Evolutionary conservation across 2,888 invertebrate species (phyloP).

Genomic region (Nudaria mundana): DNA sequence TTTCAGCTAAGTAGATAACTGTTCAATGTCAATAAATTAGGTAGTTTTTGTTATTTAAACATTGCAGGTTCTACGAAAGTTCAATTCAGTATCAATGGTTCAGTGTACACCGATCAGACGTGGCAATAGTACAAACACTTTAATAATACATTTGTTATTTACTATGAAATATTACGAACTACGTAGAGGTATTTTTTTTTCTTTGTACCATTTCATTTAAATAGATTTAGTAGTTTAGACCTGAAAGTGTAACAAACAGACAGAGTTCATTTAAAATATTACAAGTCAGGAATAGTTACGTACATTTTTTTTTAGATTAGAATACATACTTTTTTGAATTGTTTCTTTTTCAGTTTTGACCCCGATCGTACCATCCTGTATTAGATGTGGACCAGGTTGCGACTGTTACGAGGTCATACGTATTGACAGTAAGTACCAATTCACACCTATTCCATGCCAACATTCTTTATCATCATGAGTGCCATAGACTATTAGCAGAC

Average conservation of each 20-base stretch:
- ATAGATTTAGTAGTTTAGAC: no score
- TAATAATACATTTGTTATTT: background rate
- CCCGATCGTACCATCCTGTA: conserved; percentile 24
- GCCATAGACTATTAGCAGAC: background rate
- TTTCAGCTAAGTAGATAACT: no score
- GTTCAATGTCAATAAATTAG: conserved; percentile 30
- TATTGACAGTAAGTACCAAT: conserved; percentile 41
- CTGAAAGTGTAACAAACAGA: no score
- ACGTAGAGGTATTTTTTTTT: conserved; percentile 28
- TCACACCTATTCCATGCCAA: background rate
- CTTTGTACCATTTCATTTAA: background rate
- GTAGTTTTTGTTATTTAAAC: conserved; percentile 13
- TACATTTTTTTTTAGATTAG: background rate
- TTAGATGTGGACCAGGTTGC: conserved; percentile 48
- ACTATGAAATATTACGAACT: conserved; percentile 37
- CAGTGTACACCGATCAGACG: conserved; percentile 6
- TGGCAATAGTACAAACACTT: background rate
- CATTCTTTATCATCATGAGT: background rate
- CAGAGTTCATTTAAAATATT: no score
- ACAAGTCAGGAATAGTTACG: no score
- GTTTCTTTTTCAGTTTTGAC: conserved; percentile 36
- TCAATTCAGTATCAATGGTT: conserved; percentile 10
- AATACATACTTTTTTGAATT: no score
- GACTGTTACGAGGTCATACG: conserved; percentile 47
- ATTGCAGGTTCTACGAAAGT: conserved; percentile 6